A percentile compares a stretch with the other conserved stretches of the same genome.
phyloP scores from a whole-genome alignment of 2,888 invertebrate species.

The Patella depressa region DNA sequence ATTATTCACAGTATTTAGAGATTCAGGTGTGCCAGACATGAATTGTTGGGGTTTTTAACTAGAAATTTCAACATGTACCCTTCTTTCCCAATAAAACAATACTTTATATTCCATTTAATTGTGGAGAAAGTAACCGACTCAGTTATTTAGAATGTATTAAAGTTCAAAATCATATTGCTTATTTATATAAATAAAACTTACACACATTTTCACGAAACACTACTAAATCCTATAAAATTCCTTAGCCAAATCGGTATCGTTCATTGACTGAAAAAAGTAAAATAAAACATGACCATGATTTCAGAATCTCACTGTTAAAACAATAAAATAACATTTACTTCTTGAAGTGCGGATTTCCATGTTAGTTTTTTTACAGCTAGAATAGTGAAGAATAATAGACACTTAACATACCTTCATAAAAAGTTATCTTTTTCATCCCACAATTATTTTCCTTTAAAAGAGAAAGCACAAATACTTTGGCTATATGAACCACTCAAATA shows the following conservation, averaged over 20 bases:
- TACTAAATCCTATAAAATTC: too few relatives aligned
- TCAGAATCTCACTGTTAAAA: neutral
- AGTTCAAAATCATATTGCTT: too few relatives aligned
- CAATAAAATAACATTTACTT: neutral
- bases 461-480: neutral
- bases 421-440: conserved; percentile 43
- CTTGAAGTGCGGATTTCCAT: neutral
- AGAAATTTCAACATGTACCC: too few relatives aligned
- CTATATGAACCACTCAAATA: neutral
- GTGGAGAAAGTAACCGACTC: too few relatives aligned
- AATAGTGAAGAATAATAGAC: neutral
- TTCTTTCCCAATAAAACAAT: too few relatives aligned
- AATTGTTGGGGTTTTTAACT: too few relatives aligned
- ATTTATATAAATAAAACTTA: too few relatives aligned
- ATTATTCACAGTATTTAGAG: too few relatives aligned
- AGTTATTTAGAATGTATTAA: too few relatives aligned
- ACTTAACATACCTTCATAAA: conserved; percentile 41
- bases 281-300: neutral
- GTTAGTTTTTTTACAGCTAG: neutral
- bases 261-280: neutral
- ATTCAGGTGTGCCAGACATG: too few relatives aligned
- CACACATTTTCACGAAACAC: too few relatives aligned
- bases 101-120: too few relatives aligned
- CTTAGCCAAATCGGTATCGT: conserved; percentile 3
- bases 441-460: conserved; percentile 44